A percentile compares a stretch with the other conserved stretches of the same genome.
Evolutionary conservation across 2,888 invertebrate genomes (phyloP).

Genomic region (Micropterix aruncella): DNA sequence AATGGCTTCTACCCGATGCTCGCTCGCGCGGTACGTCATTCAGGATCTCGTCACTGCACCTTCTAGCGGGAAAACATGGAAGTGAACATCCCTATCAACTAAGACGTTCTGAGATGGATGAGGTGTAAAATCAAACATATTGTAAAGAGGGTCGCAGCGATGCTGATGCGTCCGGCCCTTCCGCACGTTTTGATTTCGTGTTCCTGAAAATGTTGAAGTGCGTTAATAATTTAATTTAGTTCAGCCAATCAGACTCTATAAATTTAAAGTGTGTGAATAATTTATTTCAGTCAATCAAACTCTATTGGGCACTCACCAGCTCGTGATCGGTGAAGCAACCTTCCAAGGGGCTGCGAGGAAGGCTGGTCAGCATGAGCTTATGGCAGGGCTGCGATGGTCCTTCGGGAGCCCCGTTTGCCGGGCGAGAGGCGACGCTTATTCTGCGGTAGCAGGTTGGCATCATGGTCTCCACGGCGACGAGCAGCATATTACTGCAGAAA

Average conservation of each 20-base stretch:
- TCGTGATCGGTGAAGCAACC: conserved; percentile 68
- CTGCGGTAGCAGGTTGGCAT: conserved; percentile 29
- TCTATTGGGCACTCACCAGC: conserved; percentile 44
- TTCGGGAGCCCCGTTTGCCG: conserved; percentile 22
- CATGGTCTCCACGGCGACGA: conserved; percentile 54
- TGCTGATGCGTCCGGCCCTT: conserved; percentile 9
- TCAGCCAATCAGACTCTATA: no score
- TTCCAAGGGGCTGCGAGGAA: conserved; percentile 51
- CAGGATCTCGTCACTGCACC: no score
- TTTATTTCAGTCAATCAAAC: no score
- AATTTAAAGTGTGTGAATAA: no score
- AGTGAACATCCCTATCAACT: no score
- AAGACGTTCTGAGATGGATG: no score
- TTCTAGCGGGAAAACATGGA: no score
- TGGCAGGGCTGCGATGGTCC: conserved; percentile 54
- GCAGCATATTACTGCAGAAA: conserved; percentile 64
- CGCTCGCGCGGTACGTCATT: no score
- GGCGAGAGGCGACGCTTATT: conserved; percentile 31
- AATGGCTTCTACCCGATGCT: no score
- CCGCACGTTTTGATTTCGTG: conserved; percentile 31
- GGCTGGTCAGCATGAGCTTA: conserved; percentile 54
- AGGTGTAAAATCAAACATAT: no score
- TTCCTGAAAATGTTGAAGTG: conserved; percentile 30
- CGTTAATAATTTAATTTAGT: no score
- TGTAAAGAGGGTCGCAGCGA: no score